Conservation (phyloP, 2,797 vertebrate species). For the Linurgus olivaceus region DNA sequence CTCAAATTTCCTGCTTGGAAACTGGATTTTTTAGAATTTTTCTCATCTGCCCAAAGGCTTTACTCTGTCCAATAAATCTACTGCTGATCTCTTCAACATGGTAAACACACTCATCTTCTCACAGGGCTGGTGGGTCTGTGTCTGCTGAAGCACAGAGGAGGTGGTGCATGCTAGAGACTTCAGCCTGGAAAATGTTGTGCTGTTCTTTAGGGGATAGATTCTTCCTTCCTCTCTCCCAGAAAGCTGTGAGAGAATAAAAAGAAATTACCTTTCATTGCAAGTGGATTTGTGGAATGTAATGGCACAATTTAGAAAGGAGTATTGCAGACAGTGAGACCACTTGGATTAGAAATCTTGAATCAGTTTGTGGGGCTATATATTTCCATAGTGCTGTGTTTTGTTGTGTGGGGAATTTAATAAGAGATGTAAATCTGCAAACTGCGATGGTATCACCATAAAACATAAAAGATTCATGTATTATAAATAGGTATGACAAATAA, state of each 20-base stretch:
- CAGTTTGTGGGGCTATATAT: constrained; percentile 33
- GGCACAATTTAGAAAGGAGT: constrained; percentile 51
- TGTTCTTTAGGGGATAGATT: neutral
- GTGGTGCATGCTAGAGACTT: neutral
- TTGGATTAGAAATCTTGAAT: constrained; percentile 33
- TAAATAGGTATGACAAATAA: constrained; percentile 76
- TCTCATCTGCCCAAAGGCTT: neutral
- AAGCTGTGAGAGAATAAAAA: constrained; percentile 48
- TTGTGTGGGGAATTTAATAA: constrained; percentile 68
- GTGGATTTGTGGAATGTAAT: constrained; percentile 57
- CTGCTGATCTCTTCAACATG: neutral
- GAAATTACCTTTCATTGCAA: constrained; percentile 49
- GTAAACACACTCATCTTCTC: neutral
- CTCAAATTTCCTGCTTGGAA: neutral
- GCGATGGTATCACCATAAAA: constrained; percentile 58
- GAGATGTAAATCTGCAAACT: constrained; percentile 68
- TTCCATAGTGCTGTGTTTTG: neutral
- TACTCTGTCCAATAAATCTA: neutral
- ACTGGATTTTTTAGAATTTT: neutral
- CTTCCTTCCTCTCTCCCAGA: neutral
- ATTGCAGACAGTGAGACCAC: constrained; percentile 44
- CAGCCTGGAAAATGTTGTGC: neutral
- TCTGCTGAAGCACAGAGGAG: neutral
- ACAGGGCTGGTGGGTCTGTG: neutral
- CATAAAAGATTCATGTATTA: constrained; percentile 77